These are phyloP conservation scores for Phalacrocorax brasilianus DNA, from an alignment of 2,113 vertebrate species.

Conservation along the genomic window DNA sequence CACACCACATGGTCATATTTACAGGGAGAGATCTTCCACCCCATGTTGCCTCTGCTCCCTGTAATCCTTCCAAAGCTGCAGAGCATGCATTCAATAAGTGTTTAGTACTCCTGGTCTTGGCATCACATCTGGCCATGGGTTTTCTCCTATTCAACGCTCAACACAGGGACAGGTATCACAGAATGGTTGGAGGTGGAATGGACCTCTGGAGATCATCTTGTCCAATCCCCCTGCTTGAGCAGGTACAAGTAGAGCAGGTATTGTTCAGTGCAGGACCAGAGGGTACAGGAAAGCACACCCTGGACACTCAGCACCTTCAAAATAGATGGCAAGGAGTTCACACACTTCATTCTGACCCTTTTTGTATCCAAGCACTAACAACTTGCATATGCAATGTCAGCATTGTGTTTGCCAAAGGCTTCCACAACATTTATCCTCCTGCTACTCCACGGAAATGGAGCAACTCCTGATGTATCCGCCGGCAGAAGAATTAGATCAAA, in stretches of 20 bases:
- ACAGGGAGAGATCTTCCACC: neutral
- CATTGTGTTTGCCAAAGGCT: neutral
- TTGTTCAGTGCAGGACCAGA: neutral
- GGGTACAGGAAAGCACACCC: neutral
- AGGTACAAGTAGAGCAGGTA: neutral
- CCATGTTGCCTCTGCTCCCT: neutral
- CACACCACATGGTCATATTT: accelerated
- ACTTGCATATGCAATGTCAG: neutral
- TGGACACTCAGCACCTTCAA: neutral
- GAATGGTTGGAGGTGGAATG: too few relatives aligned
- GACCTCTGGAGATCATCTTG: too few relatives aligned
- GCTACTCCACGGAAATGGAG: neutral
- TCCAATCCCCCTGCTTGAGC: too few relatives aligned
- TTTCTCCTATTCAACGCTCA: neutral
- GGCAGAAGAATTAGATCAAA: neutral
- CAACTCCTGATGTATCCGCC: neutral
- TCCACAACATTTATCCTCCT: neutral
- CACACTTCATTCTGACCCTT: neutral
- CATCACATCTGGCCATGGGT: neutral
- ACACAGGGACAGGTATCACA: neutral
- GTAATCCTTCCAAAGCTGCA: neutral
- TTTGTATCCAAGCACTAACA: neutral
- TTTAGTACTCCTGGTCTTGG: neutral
- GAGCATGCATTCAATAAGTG: neutral
- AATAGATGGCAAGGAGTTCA: neutral